Base-by-base conservation (phyloP, 1,140 invertebrate species). In the Saccostrea glomerata region DNA sequence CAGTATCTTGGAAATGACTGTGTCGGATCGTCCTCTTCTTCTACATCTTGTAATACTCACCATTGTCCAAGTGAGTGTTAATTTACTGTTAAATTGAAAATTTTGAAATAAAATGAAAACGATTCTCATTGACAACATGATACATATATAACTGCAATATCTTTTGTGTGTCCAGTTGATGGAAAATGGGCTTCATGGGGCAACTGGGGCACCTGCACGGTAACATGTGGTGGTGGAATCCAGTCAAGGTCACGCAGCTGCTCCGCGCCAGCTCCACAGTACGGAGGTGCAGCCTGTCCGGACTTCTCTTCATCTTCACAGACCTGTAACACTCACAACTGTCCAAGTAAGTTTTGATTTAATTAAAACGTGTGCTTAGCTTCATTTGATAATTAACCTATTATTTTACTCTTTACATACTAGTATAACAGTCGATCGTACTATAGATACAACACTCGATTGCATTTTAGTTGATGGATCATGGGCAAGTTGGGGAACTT, bases 141-240 rank as follows among this genome's bases (percentile, higher is more conserved):
- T 7, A 47, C 9, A 47, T 47, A 3, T 6, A 47, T 47, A 47
- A 47, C 9, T 47, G 47, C 5, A 47, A 47, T 7, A 7, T 47
- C 47, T 7, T 47, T 47, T 47, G 9, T 47, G 47, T 47, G 47
- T 77, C 23, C 36, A 85, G 86, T 84, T 58, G 84, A 93, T 89
- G 93, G 93, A 73, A 84, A 77, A 2, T 94, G 93, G 93, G 85
- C 90, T 40, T 20, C 84, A 12, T 94, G 93, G 93, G 82, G 87
- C 3, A 73, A 82, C 7, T 94, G 92, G 90, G 66, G 70, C 7
- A 40, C 60, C 9, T 93, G 92, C 87, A 92, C 92, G 86, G 86
- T 73, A 60, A 87, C 90, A 7, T 93, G 92, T 90, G 92, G 89
- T 15, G 87, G 86, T 30, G 93, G 92, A 5, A 54, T 83, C 15